phyloP scores from a whole-genome alignment of 2,113 vertebrate genomes.

The Phalacrocorax carbo region DNA sequence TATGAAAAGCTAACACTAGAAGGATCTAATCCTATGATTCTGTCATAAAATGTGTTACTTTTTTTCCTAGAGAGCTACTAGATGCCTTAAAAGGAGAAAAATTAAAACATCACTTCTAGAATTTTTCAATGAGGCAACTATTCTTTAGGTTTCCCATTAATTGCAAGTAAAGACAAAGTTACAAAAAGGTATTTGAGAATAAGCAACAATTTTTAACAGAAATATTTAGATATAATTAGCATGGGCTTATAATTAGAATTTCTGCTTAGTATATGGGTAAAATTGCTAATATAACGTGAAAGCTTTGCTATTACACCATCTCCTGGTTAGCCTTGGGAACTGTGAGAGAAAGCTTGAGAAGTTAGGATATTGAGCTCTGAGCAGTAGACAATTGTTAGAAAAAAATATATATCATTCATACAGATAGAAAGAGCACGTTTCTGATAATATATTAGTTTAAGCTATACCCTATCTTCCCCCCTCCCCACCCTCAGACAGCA shows the following conservation, averaged over 20 bases:
- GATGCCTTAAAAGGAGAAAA: constrained; percentile 9
- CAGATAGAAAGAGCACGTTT: neutral
- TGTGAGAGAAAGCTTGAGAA: neutral
- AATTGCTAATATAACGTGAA: neutral
- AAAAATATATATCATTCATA: neutral
- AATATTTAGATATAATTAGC: neutral
- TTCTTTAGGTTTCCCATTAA: neutral
- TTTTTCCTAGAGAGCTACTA: neutral
- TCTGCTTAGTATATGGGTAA: neutral
- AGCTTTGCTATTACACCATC: constrained; percentile 35
- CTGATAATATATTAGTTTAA: neutral
- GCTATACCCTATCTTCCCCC: neutral
- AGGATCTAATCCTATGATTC: neutral
- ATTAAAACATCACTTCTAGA: neutral
- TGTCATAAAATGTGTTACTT: neutral
- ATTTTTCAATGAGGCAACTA: neutral
- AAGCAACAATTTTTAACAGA: neutral
- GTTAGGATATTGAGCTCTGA: neutral
- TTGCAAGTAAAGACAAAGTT: neutral
- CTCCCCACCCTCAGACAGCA: neutral
- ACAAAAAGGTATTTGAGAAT: neutral
- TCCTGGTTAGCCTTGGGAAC: constrained; percentile 24
- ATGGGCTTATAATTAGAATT: neutral
- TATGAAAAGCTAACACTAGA: neutral
- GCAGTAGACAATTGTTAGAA: neutral